phyloP scores from a whole-genome alignment of 1,140 invertebrate genomes.

The Drosophila malerkotliana region DNA sequence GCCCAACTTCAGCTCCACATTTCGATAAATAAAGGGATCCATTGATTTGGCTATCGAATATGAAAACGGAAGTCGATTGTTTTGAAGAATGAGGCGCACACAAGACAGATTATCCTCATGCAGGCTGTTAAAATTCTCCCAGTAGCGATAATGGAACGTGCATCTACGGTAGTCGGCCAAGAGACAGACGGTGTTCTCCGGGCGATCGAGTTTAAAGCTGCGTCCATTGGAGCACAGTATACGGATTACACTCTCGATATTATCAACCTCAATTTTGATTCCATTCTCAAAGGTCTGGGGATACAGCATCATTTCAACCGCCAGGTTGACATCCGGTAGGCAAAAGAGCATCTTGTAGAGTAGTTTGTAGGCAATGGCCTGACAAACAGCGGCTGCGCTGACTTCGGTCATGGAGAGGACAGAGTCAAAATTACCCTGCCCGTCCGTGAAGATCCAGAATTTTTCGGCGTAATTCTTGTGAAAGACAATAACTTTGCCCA shows the following conservation, averaged over 20 bases:
- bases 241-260: slow-evolving; percentile 73
- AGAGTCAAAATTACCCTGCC: slow-evolving; percentile 90
- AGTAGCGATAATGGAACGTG: slow-evolving; percentile 67
- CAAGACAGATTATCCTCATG: slow-evolving; percentile 43
- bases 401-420: slow-evolving; percentile 90
- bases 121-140: neutral
- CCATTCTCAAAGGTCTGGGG: slow-evolving; percentile 78
- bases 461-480: slow-evolving; percentile 8
- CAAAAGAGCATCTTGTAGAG: slow-evolving; percentile 91
- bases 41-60: slow-evolving; percentile 95
- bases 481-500: slow-evolving; percentile 57
- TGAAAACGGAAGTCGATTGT: slow-evolving; percentile 91
- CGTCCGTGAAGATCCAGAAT: slow-evolving; percentile 86
- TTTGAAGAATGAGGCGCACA: slow-evolving; percentile 45
- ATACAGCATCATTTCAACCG: slow-evolving; percentile 90
- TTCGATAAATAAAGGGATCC: slow-evolving; percentile 92
- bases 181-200: slow-evolving; percentile 68
- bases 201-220: slow-evolving; percentile 81
- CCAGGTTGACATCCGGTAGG: slow-evolving; percentile 88
- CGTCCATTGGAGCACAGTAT: slow-evolving; percentile 83
- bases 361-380: slow-evolving; percentile 92
- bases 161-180: slow-evolving; percentile 73
- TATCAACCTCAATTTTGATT: slow-evolving; percentile 78
- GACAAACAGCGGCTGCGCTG: slow-evolving; percentile 89
- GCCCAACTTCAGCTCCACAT: slow-evolving; percentile 93